Base-by-base conservation (phyloP, 1,140 invertebrate species). In the Mizuhopecten yessoensis region DNA sequence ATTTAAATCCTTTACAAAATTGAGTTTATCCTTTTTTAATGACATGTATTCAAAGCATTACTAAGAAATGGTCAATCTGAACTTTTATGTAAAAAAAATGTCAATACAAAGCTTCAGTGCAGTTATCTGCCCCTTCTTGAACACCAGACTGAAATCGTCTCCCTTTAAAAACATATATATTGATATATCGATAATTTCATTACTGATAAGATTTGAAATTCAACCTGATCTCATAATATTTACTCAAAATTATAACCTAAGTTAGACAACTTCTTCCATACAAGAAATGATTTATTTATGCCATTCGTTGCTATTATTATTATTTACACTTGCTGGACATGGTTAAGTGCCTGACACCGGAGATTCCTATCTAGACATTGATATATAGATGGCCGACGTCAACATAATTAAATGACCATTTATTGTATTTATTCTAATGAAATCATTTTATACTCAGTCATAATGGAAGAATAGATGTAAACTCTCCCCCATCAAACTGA, bases 381-480 rank as follows among this genome's bases (percentile, higher is more conserved):
- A 29, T 75, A 17, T n/a, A n/a, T 29, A 75, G 23, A 29, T 75
- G 45, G 20, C 45, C 45, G 10, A n/a, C n/a, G n/a, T 39, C 36
- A 7, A 39, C 13, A 39, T 75, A 29, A 5, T n/a, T n/a, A n/a
- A n/a, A n/a, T 3, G 57, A 5, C 57, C 1, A 75, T 75, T 75
- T 75, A 75, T n/a, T 29, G 57, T 75, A 75, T 75, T 75, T 75
- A 75, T 29, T n/a, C 57, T 75, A 75, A 75, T 17, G 29, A 75
- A 75, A n/a, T n/a, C 29, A 75, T 75, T 29, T 29, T 29, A 75
- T 75, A n/a, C 29, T 75, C 17, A 5, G 23, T 75, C 23, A 29
- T 75, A 75, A 75, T n/a, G 57, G 3, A 75, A 29, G 29, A 75
- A 75, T 75, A 29, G 1, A 5, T 75, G 1, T 75, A 5, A 75